A percentile compares a stretch with the other conserved stretches of the same genome.
phyloP scores from a whole-genome alignment of 2,888 invertebrate genomes.

The Galerucella calmariensis region DNA sequence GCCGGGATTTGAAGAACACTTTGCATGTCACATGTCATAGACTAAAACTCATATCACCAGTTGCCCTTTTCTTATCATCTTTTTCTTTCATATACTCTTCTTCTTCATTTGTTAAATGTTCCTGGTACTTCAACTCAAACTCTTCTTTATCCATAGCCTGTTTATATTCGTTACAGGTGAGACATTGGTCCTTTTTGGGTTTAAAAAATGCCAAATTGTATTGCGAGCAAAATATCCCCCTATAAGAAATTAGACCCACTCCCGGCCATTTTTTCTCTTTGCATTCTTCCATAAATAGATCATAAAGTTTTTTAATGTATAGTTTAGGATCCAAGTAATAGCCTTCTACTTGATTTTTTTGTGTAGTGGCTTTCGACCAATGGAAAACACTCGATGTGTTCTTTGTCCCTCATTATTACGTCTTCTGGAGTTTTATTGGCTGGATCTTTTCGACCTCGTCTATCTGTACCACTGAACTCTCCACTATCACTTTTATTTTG shows the following conservation, averaged over 20 bases:
- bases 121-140: neutral
- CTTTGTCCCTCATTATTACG: constrained; percentile 14
- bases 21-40: constrained; percentile 35
- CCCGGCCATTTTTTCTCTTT: neutral
- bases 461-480: constrained; percentile 19
- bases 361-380: constrained; percentile 31
- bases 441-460: constrained; percentile 14
- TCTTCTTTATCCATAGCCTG: constrained; percentile 18
- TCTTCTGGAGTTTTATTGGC: neutral
- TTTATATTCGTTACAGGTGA: constrained; percentile 27
- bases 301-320: constrained; percentile 12
- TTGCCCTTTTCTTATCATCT: constrained; percentile 26
- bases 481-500: constrained; percentile 29
- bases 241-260: neutral
- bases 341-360: constrained; percentile 25
- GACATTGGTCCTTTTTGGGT: constrained; percentile 29
- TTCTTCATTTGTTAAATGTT: constrained; percentile 11
- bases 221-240: constrained; percentile 20
- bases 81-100: constrained; percentile 16
- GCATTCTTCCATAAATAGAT: neutral
- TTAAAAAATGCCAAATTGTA: constrained; percentile 34
- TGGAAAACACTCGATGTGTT: constrained; percentile 36
- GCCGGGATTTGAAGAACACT: constrained; percentile 34
- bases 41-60: constrained; percentile 31
- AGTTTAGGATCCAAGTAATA: constrained; percentile 23